Evolutionary conservation across 2,113 vertebrate genomes (phyloP).

Genomic region (Corydoras maculifer): DNA sequence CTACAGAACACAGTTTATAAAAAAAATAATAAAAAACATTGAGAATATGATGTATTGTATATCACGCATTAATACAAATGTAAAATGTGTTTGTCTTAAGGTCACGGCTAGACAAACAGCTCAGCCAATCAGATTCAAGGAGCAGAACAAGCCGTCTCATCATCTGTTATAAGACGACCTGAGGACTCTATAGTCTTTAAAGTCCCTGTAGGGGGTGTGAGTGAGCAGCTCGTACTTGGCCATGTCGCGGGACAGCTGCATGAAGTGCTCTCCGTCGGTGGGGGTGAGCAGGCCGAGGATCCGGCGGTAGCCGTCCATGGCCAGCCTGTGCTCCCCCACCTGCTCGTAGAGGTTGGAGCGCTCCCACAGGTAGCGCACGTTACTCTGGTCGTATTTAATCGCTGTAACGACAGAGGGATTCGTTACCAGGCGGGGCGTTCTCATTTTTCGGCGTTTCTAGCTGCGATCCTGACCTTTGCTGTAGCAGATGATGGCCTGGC

Average conservation of each 20-base stretch:
- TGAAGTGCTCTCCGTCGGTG: constrained; percentile 88
- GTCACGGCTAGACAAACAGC: too few relatives aligned
- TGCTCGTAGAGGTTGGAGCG: constrained; percentile 89
- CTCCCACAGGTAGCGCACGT: constrained; percentile 94
- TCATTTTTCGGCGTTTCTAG: too few relatives aligned
- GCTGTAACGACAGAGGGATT: constrained; percentile 55
- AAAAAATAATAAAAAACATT: too few relatives aligned
- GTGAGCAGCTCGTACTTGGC: constrained; percentile 74
- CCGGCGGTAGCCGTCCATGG: constrained; percentile 93
- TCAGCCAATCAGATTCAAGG: too few relatives aligned
- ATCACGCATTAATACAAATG: too few relatives aligned
- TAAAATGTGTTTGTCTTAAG: too few relatives aligned
- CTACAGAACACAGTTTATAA: too few relatives aligned
- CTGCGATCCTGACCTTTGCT: constrained; percentile 75
- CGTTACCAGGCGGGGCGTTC: too few relatives aligned
- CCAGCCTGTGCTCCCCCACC: constrained; percentile 87
- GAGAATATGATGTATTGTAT: too few relatives aligned
- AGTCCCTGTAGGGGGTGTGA: neutral
- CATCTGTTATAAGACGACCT: too few relatives aligned
- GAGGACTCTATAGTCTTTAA: too few relatives aligned
- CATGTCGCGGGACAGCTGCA: constrained; percentile 96
- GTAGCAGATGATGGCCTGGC: constrained; percentile 94
- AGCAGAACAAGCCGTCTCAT: too few relatives aligned
- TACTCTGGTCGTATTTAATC: constrained; percentile 87
- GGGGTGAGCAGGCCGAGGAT: constrained; percentile 85